Percentiles rank a stretch among this genome's conserved stretches.
These are phyloP conservation scores for Prunella fulvescens DNA, from an alignment of 2,113 vertebrate species.

Conservation along the genomic window DNA sequence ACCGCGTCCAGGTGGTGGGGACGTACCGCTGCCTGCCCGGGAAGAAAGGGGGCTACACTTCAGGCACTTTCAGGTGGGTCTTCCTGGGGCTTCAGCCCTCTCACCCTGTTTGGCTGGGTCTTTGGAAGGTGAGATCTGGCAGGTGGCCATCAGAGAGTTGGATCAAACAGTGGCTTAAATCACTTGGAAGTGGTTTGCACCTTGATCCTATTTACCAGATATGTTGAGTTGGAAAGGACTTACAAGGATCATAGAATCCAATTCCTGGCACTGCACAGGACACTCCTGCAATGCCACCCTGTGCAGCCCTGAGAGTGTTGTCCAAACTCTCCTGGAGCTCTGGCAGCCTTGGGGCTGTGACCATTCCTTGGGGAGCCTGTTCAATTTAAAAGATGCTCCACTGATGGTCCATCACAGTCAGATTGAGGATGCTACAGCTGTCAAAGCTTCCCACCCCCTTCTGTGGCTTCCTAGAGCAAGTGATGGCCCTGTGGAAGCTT, in stretches of 20 bases:
- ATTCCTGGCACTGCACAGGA: neutral
- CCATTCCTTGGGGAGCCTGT: neutral
- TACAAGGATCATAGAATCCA: fast-evolving
- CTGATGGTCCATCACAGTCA: neutral
- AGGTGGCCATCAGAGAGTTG: neutral
- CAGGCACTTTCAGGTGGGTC: conserved; percentile 90
- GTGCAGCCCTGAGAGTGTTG: neutral
- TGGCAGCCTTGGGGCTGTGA: fast-evolving
- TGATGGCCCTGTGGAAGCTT: neutral
- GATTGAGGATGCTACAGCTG: neutral
- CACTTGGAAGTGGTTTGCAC: neutral
- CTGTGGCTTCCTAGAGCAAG: neutral
- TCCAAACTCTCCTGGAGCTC: neutral
- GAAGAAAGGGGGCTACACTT: conserved; percentile 95
- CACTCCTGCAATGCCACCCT: neutral
- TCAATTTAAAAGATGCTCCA: neutral
- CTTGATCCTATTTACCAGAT: neutral
- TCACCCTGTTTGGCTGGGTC: neutral
- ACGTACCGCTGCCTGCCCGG: conserved; percentile 94
- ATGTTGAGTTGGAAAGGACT: neutral
- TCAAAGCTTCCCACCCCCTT: neutral
- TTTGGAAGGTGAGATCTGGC: neutral
- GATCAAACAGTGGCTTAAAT: neutral
- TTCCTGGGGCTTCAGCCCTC: neutral
- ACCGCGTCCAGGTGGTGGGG: conserved; percentile 90